Evolutionary conservation across 2,888 invertebrate genomes (phyloP), one percentile per base, ranked within the genome.

Genomic region (Mythimna lalbum): DNA sequence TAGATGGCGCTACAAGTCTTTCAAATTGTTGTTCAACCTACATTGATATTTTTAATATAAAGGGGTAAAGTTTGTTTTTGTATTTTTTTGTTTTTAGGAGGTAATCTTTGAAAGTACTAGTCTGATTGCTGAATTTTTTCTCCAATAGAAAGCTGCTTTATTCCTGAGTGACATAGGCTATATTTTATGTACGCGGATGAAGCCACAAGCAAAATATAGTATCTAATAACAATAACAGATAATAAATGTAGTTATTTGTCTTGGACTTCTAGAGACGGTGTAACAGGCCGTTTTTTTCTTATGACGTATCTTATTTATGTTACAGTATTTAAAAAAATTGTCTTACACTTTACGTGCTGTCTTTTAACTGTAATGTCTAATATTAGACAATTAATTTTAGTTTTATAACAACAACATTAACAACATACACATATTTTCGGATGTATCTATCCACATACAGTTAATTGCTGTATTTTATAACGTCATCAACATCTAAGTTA

Each of bases 391-490:
- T 10, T 3, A 12, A 50, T 33, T 9, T 73, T 31, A 12, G 14
- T n/a, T 39, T 56, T n/a, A 5, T 12, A 10, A 27, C n/a, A 19
- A 31, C n/a, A n/a, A 49, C 55, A 50, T 14, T 33, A 47, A 4
- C 33, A 31, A 43, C 21, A 27, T 19, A n/a, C 10, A 47, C 19
- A 17, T n/a, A n/a, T 21, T 62, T 76, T 57, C 17, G 59, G 59
- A 67, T 69, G 59, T 55, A 55, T 43, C 43, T 43, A 43, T 43
- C 43, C 19, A 17, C 56, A 65, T 69, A 72, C 67, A 75, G 65
- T 73, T 68, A 52, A 63, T 71, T 67, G 57, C 59, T 69, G 73
- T 79, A 69, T 67, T 57, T 56, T 10, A 56, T 36, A 55, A 78
- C 69, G 76, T 79, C 69, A 76, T 69, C 61, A 52, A 63, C 27